Base-by-base conservation (phyloP, 2,797 vertebrate genomes). In the Morus bassanus region DNA sequence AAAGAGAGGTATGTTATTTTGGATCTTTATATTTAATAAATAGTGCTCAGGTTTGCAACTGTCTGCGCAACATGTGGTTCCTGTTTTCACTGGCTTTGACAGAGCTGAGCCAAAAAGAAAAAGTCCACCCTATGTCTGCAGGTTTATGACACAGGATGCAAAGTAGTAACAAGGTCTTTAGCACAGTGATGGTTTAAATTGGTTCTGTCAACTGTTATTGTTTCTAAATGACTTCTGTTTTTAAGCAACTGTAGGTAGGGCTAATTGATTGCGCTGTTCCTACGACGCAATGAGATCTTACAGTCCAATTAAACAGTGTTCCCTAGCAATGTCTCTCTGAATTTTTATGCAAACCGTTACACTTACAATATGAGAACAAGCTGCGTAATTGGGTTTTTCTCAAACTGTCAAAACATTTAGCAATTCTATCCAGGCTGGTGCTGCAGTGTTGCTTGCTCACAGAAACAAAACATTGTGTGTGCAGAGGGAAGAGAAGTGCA, bases 341-440 rank as follows among this genome's bases (percentile, higher is more conserved):
- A 72, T 89, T 91, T 88, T 85, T 72, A 35, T 85, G 89, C 75
- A 54, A 89, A 41, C 18, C 0, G 0, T 88, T 76, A 53, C 35
- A 11, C n/a, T 82, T 61, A 25, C 31, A 72, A 50, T 61, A 89
- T 27, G 45, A 91, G 67, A 83, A 57, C 43, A 90, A 76, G 70
- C 74, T 91, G 83, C 2, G 0, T 90, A 84, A 91, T 22, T 88
- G 75, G 11, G 10, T 65, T 91, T 83, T 93, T 88, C 76, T 94
- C 67, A 76, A 63, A 77, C 69, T 88, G 79, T 75, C 74, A 79
- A 85, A 95, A 88, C 73, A 90, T 88, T 90, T 78, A 82, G 39
- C 69, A 59, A 11, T 75, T 35, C 41, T 88, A 43, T 28, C 50
- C 57, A 81, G 54, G 46, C 73, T 76, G 79, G 51, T 73, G 73